Conservation (phyloP, 2,888 invertebrate genomes). For the Drosophila anceps region DNA sequence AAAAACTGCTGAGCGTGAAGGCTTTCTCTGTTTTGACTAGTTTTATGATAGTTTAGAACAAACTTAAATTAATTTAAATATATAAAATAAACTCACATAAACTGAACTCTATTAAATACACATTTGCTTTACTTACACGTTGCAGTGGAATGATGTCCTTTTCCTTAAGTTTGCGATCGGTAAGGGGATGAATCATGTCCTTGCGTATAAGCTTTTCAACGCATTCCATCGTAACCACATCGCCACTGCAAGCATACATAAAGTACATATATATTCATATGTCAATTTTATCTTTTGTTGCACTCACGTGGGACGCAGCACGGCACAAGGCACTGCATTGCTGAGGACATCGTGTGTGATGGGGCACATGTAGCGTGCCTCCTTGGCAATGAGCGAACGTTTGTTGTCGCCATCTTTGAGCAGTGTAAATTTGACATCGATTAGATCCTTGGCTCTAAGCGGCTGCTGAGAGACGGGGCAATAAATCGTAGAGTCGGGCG, state of each 20-base stretch:
- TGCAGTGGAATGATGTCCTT: conserved; percentile 97
- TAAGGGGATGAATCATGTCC: conserved; percentile 98
- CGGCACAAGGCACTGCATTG: conserved; percentile 97
- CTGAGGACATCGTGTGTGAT: conserved; percentile 98
- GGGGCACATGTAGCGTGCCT: conserved; percentile 98
- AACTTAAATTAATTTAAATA: not conserved
- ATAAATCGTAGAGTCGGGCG: conserved; percentile 88
- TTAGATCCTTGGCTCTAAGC: conserved; percentile 95
- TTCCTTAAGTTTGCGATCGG: conserved; percentile 92
- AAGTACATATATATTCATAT: not conserved
- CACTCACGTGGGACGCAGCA: conserved; percentile 93
- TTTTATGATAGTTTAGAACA: too few species aligned
- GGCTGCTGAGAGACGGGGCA: conserved; percentile 95
- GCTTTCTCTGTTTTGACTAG: too few species aligned
- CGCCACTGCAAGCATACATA: conserved; percentile 90
- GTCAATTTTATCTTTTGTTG: not conserved
- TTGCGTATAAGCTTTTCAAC: conserved; percentile 98
- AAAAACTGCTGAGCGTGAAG: too few species aligned
- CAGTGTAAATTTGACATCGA: conserved; percentile 96
- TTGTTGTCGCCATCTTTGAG: conserved; percentile 95
- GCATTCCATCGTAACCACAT: conserved; percentile 98
- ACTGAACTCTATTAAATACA: not conserved
- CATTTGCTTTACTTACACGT: conserved; percentile 87
- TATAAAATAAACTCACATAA: too few species aligned
- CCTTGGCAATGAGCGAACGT: conserved; percentile 93